Evolutionary conservation across 2,888 invertebrate species (phyloP).

Genomic region (Mimumesa dahlbomi): DNA sequence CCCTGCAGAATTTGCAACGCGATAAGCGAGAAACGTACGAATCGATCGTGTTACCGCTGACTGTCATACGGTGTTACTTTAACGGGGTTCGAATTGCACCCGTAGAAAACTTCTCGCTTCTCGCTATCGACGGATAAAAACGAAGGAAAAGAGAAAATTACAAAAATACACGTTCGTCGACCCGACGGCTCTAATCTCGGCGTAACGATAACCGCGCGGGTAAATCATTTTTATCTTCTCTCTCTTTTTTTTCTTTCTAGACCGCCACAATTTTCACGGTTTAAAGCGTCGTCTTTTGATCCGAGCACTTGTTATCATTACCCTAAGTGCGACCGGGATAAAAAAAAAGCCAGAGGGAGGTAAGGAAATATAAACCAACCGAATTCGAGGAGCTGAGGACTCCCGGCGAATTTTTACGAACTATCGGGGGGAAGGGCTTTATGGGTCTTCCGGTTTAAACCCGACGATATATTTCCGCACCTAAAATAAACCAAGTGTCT

Average conservation of each 20-base stretch:
- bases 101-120: too few relatives aligned
- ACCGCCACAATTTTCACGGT: not conserved
- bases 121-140: too few relatives aligned
- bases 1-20: too few relatives aligned
- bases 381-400: not conserved
- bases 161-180: not conserved
- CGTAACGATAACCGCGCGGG: not conserved
- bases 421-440: slow-evolving; percentile 1
- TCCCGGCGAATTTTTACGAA: too few relatives aligned
- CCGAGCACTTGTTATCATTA: not conserved
- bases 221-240: slow-evolving; percentile 7
- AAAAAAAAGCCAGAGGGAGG: not conserved
- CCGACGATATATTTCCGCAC: not conserved
- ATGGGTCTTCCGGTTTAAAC: not conserved
- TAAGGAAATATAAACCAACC: too few relatives aligned
- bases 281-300: not conserved
- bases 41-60: too few relatives aligned
- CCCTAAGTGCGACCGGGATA: not conserved
- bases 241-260: too few relatives aligned
- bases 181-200: not conserved
- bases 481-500: slow-evolving; percentile 1
- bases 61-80: too few relatives aligned
- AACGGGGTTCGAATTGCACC: too few relatives aligned
- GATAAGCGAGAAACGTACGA: too few relatives aligned
- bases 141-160: not conserved